Conservation (phyloP, 2,113 vertebrate genomes). For the Carlito syrichta region DNA sequence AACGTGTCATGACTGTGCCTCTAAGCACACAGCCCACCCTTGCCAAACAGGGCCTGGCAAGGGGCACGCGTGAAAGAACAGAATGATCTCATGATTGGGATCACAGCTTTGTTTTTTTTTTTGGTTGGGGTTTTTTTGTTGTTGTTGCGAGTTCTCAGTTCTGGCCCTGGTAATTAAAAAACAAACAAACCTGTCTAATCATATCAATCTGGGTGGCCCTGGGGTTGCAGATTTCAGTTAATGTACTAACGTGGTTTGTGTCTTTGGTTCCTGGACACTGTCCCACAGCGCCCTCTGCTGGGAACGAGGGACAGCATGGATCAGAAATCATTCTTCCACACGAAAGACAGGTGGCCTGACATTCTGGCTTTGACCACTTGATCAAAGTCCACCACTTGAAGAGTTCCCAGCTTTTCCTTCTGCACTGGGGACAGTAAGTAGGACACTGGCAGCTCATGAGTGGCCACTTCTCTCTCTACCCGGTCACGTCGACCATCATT, state of each 20-base stretch:
- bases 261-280: not conserved
- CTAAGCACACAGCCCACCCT: not conserved
- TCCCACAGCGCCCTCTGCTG: slow-evolving; percentile 31
- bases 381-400: not conserved
- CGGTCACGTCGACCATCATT: not conserved
- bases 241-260: not conserved
- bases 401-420: not conserved
- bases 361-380: not conserved
- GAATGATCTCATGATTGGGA: slow-evolving; percentile 26
- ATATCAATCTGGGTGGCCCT: not conserved
- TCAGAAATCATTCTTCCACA: not conserved
- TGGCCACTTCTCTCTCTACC: not conserved
- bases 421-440: not conserved
- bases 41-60: not conserved
- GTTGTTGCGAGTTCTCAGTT: slow-evolving; percentile 38
- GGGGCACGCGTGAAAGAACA: not conserved
- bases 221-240: not conserved
- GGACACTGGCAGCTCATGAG: not conserved
- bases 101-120: too few relatives aligned
- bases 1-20: not conserved
- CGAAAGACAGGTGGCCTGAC: not conserved
- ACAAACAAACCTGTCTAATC: slow-evolving; percentile 14
- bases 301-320: not conserved
- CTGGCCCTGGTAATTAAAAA: not conserved
- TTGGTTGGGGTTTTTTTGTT: too few relatives aligned